Conservation (phyloP, 2,888 invertebrate genomes). For the Pseudanteris insignis region DNA sequence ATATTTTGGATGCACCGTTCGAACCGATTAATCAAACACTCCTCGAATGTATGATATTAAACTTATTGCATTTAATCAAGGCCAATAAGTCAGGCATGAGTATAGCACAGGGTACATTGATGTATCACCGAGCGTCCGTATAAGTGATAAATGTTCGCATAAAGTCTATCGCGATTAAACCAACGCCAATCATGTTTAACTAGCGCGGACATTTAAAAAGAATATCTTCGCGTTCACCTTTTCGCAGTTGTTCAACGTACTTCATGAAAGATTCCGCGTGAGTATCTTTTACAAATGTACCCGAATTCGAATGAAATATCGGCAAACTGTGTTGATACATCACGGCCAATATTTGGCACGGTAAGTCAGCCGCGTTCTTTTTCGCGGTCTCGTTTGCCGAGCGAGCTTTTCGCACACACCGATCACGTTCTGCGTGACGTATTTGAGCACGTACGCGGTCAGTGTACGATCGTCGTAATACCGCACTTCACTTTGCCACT, state of each 20-base stretch:
- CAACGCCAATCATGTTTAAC: background rate
- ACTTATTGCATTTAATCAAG: conserved; percentile 5
- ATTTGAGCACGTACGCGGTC: conserved; percentile 31
- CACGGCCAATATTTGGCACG: conserved; percentile 43
- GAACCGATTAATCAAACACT: too few relatives aligned
- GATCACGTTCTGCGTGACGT: conserved; percentile 39
- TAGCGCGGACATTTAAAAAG: conserved; percentile 10
- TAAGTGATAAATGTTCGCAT: conserved; percentile 15
- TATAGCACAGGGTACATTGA: conserved; percentile 8
- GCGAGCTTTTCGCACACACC: conserved; percentile 21
- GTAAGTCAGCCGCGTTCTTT: conserved; percentile 22
- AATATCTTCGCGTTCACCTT: conserved; percentile 11
- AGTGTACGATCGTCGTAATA: conserved; percentile 6
- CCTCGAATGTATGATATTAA: background rate
- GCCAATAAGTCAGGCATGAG: conserved; percentile 9
- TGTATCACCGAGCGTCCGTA: conserved; percentile 2
- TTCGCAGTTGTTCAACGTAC: conserved; percentile 35
- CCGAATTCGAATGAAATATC: conserved; percentile 44
- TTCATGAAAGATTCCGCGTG: conserved; percentile 37
- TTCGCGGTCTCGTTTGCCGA: background rate
- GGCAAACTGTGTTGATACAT: conserved; percentile 43
- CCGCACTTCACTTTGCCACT: conserved; percentile 21
- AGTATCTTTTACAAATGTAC: conserved; percentile 32
- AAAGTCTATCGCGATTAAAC: conserved; percentile 11
- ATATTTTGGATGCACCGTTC: too few relatives aligned